Conservation (phyloP, 2,888 invertebrate genomes). For the Fissipunctia ypsillon region DNA sequence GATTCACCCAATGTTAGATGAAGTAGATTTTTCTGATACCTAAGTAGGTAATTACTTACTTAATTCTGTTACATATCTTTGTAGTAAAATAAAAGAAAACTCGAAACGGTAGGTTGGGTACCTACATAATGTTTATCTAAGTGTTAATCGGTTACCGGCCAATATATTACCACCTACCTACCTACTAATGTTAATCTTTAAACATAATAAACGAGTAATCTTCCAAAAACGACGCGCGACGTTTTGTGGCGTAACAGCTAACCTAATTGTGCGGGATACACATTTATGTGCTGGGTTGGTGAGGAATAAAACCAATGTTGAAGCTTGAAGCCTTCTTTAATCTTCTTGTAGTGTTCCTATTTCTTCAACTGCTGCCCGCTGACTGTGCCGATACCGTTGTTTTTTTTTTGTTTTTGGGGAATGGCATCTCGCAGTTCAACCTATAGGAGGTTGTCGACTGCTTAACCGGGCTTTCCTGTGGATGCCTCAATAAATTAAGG, state of each 20-base stretch:
- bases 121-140: neutral
- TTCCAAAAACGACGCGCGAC: neutral
- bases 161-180: neutral
- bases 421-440: too few species aligned
- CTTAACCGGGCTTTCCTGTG: too few species aligned
- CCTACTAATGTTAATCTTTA: neutral
- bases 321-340: too few species aligned
- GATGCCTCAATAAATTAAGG: too few species aligned
- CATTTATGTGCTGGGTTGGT: too few species aligned
- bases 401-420: too few species aligned
- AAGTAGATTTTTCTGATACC: neutral
- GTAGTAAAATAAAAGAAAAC: neutral
- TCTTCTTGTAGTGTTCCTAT: too few species aligned
- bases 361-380: too few species aligned
- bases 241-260: neutral
- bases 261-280: too few species aligned
- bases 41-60: neutral
- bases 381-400: too few species aligned
- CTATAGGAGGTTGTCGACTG: too few species aligned
- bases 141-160: neutral
- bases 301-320: too few species aligned
- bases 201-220: neutral
- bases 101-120: neutral
- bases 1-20: neutral
- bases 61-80: neutral